These are phyloP conservation scores for Merodon equestris DNA, from an alignment of 2,888 invertebrate genomes.

Conservation along the genomic window DNA sequence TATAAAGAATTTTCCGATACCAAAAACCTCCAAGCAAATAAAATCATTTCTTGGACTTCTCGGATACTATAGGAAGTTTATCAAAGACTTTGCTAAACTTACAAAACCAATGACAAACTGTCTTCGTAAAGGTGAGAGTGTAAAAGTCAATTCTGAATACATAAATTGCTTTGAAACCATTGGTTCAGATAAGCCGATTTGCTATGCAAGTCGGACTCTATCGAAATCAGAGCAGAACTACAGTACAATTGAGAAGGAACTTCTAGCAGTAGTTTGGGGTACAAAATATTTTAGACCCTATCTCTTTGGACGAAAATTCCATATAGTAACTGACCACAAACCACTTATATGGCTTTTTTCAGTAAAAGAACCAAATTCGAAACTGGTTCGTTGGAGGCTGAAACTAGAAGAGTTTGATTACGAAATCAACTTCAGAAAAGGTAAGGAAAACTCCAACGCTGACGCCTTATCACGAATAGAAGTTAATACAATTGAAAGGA, in stretches of 20 bases:
- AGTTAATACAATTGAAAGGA: slow-evolving; percentile 3
- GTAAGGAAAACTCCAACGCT: slow-evolving; percentile 41
- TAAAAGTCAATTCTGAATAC: not conserved
- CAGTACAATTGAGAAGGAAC: slow-evolving; percentile 70
- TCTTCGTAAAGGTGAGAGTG: not conserved
- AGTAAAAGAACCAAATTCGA: slow-evolving; percentile 61
- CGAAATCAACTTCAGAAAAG: slow-evolving; percentile 60
- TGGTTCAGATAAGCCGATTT: slow-evolving; percentile 68
- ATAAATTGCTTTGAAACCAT: slow-evolving; percentile 10
- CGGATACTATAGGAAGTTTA: slow-evolving; percentile 17
- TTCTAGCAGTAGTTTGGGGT: slow-evolving; percentile 73
- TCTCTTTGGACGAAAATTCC: slow-evolving; percentile 73
- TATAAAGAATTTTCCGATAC: slow-evolving; percentile 1
- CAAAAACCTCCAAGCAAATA: not conserved
- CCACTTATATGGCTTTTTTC: slow-evolving; percentile 71
- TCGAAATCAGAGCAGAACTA: slow-evolving; percentile 69
- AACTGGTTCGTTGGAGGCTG: slow-evolving; percentile 74
- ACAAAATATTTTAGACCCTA: slow-evolving; percentile 74
- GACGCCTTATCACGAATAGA: slow-evolving; percentile 40
- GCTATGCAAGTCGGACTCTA: slow-evolving; percentile 71
- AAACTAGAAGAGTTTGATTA: slow-evolving; percentile 72
- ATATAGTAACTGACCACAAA: slow-evolving; percentile 76
- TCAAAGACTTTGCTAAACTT: slow-evolving; percentile 6
- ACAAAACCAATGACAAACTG: slow-evolving; percentile 5
- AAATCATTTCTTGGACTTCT: not conserved